Evolutionary conservation across 2,888 invertebrate species (phyloP).

Genomic region (Pollenia griseotomentosa): DNA sequence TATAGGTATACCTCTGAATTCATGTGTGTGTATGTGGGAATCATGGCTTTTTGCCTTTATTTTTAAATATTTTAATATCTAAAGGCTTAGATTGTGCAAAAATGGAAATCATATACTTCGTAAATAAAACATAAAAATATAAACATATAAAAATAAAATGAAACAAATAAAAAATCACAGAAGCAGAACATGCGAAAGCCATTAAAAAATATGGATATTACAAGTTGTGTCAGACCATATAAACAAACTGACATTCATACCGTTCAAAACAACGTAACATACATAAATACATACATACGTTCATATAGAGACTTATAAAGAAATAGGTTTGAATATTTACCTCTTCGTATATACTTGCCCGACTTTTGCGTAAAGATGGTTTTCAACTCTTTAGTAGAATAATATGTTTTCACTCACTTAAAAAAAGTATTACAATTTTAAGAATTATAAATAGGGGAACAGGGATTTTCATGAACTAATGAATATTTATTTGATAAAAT

Average conservation of each 20-base stretch:
- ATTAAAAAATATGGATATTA: constrained; percentile 57
- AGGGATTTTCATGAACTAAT: not conserved
- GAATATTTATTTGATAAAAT: not conserved
- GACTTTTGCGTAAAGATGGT: not conserved
- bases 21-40: constrained; percentile 4
- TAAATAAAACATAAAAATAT: constrained; percentile 7
- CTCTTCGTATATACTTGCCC: not conserved
- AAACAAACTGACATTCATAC: not conserved
- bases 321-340: not conserved
- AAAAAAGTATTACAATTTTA: not conserved
- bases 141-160: constrained; percentile 5
- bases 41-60: not conserved
- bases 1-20: not conserved
- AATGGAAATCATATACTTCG: not conserved
- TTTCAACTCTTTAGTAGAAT: not conserved
- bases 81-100: constrained; percentile 49
- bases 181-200: constrained; percentile 67
- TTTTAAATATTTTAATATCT: constrained; percentile 40
- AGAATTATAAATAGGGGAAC: not conserved
- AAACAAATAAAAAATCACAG: constrained; percentile 38
- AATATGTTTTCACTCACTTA: not conserved
- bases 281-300: not conserved
- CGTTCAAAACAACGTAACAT: not conserved
- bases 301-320: not conserved
- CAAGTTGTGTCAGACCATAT: constrained; percentile 1